Percentiles rank a stretch among this genome's conserved stretches.
Evolutionary conservation across 2,888 invertebrate genomes (phyloP).

Genomic region (Hylaea fasciaria): DNA sequence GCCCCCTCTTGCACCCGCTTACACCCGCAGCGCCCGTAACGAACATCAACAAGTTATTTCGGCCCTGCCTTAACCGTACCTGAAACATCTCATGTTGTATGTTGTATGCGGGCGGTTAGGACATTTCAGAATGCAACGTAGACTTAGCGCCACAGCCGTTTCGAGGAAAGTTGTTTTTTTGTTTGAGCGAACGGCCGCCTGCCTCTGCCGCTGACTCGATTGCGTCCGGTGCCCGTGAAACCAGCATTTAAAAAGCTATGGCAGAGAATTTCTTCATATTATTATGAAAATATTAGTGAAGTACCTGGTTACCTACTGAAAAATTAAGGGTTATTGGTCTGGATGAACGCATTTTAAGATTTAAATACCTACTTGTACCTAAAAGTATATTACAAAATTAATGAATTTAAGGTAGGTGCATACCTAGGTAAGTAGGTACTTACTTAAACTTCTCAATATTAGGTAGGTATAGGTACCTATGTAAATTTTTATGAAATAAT

Average conservation of each 20-base stretch:
- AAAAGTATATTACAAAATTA: too few species aligned
- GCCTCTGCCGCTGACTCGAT: slow-evolving; percentile 70
- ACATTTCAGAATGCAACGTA: slow-evolving; percentile 56
- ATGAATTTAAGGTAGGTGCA: too few species aligned
- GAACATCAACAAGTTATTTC: slow-evolving; percentile 85
- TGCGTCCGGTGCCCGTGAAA: slow-evolving; percentile 79
- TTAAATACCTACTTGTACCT: too few species aligned
- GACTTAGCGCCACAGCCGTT: slow-evolving; percentile 83
- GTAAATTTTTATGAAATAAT: too few species aligned
- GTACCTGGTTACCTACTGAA: too few species aligned
- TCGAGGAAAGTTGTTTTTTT: slow-evolving; percentile 83
- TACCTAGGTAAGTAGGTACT: too few species aligned
- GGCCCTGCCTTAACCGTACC: slow-evolving; percentile 63
- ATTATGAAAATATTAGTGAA: not conserved
- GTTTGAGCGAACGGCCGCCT: slow-evolving; percentile 67
- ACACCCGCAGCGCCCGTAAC: slow-evolving; percentile 71
- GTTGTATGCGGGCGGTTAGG: slow-evolving; percentile 57
- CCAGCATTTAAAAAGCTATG: slow-evolving; percentile 51
- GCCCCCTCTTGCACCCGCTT: slow-evolving; percentile 67
- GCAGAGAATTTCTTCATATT: slow-evolving; percentile 6
- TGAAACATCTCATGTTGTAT: slow-evolving; percentile 70
- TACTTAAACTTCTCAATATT: too few species aligned
- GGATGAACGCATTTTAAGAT: too few species aligned
- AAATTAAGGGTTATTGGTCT: too few species aligned
- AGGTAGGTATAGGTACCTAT: too few species aligned